Evolutionary conservation across 2,797 vertebrate genomes (phyloP), one percentile per base, ranked within the genome.

Genomic region (Acestrorhynchus altus): DNA sequence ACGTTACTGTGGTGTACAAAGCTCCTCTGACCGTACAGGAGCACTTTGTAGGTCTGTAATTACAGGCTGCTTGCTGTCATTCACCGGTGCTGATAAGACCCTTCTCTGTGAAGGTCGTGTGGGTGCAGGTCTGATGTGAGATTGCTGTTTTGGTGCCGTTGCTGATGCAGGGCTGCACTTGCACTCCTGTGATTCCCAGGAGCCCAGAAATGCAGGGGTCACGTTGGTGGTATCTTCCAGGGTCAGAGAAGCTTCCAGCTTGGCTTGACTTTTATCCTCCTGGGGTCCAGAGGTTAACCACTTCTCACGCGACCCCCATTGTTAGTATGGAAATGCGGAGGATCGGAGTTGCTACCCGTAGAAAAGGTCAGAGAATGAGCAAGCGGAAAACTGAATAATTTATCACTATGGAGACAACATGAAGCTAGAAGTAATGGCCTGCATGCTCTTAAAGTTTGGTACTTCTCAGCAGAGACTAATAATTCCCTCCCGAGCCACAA

Each of bases 271-370:
- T 70, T 71, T 71, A 42, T 80, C 79, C 75, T 28, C 40, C 20
- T 60, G 66, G 71, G 84, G 89, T 89, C 89, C 78, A 88, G 81
- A 86, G 91, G 90, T 91, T 87, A 91, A 89, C 84, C 85, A 84
- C 88, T 87, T 57, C 76, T 85, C 80, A 64, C 59, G 83, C 26
- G 57, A 54, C 60, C 77, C n/a, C 80, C 73, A 86, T 92, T 92
- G 92, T 92, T 84, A 77, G 83, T 88, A 92, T 93, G 90, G 88
- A 88, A 87, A 93, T 91, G 74, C 83, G 85, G n/a, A 44, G 88
- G 87, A 87, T 67, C 87, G 71, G 89, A 89, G 86, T 84, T 87
- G n/a, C 59, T 40, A 67, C 74, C 61, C 57, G 59, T 51, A 10
- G 11, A 68, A 68, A 66, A 74, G 76, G 81, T 67, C 44, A 52